Conservation (phyloP, 2,797 vertebrate species). For the Dipus sagitta region DNA sequence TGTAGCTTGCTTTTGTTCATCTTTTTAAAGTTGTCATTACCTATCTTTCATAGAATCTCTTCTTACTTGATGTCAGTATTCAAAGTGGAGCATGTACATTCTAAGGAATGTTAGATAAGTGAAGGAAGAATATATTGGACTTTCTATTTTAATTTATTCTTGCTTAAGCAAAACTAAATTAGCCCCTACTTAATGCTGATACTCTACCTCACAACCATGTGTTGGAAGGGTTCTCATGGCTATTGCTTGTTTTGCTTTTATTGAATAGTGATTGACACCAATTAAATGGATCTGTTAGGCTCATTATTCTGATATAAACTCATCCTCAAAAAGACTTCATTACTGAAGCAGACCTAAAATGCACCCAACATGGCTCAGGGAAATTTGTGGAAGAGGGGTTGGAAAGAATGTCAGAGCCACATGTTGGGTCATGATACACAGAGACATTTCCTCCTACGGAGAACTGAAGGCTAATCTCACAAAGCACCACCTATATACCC, state of each 20-base stretch:
- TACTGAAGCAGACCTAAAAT: too few relatives aligned
- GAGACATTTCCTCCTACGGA: too few relatives aligned
- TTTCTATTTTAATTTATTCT: constrained; percentile 1
- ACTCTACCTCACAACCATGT: neutral
- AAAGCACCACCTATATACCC: neutral
- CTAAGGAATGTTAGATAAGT: neutral
- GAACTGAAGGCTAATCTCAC: too few relatives aligned
- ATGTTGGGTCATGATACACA: too few relatives aligned
- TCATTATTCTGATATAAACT: neutral
- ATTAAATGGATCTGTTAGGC: neutral
- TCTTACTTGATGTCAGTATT: neutral
- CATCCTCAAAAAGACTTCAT: neutral
- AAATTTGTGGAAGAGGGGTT: too few relatives aligned
- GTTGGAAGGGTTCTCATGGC: neutral
- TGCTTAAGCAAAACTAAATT: neutral
- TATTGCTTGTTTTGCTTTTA: neutral
- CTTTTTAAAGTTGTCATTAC: neutral
- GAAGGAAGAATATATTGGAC: neutral
- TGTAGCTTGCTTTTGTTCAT: neutral
- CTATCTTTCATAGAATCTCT: neutral
- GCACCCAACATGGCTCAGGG: too few relatives aligned
- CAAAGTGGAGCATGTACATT: neutral
- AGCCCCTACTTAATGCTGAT: neutral
- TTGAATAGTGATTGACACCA: neutral
- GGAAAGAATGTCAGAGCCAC: too few relatives aligned